Conservation (phyloP, 2,113 vertebrate genomes). For the Potamarius usumacintae region DNA sequence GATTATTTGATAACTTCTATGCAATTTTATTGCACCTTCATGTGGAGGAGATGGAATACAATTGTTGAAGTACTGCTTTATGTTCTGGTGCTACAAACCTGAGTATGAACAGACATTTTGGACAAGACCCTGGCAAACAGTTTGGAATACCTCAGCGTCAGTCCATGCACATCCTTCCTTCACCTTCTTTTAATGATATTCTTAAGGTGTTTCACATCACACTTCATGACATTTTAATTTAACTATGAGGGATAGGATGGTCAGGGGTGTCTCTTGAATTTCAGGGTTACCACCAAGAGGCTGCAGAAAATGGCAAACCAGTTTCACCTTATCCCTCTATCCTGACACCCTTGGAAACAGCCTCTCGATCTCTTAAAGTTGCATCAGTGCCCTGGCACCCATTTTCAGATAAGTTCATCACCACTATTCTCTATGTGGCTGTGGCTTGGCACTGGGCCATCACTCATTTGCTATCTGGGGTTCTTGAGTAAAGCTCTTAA, state of each 20-base stretch:
- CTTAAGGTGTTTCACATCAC: neutral
- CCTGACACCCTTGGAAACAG: neutral
- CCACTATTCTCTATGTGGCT: neutral
- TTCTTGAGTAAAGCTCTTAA: constrained; percentile 21
- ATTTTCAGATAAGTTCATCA: neutral
- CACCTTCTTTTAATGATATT: neutral
- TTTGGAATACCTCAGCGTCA: neutral
- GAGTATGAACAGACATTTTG: neutral
- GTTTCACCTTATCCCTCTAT: neutral
- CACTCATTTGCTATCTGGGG: neutral
- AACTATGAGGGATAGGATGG: neutral
- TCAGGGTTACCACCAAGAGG: neutral
- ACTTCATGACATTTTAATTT: neutral
- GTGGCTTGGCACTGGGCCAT: neutral
- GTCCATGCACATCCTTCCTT: neutral
- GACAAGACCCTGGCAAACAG: too few species aligned
- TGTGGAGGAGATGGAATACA: neutral
- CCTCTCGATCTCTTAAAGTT: neutral
- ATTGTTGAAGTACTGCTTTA: neutral
- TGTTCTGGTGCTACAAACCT: neutral
- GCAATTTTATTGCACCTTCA: neutral
- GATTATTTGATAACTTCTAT: neutral
- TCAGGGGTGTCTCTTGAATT: neutral
- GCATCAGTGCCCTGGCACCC: neutral
- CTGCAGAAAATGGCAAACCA: neutral